Conservation (phyloP, 2,113 vertebrate species). For the Xiphophorus couchianus region DNA sequence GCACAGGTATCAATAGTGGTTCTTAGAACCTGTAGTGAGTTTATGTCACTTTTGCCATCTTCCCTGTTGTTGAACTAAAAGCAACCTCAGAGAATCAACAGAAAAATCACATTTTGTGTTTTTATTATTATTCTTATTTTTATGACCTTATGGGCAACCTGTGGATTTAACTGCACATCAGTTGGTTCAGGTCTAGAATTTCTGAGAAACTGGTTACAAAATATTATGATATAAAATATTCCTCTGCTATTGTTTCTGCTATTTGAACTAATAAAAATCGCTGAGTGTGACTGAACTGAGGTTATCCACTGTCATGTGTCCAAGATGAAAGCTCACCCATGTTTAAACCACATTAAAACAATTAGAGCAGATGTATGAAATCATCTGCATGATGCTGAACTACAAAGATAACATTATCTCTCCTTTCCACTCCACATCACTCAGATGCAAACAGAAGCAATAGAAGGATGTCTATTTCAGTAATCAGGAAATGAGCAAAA, state of each 20-base stretch:
- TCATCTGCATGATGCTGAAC: conserved; percentile 29
- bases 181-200: no score
- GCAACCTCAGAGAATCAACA: no score
- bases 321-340: conserved; percentile 33
- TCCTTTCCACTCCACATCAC: conserved; percentile 1
- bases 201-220: background rate
- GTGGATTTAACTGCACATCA: no score
- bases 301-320: conserved; percentile 3
- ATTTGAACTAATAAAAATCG: background rate
- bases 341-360: conserved; percentile 46
- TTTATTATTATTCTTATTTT: no score
- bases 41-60: no score
- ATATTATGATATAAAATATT: no score
- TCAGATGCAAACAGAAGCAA: conserved; percentile 35
- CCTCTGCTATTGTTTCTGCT: background rate
- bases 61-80: no score
- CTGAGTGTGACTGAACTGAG: background rate
- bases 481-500: conserved; percentile 42
- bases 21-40: no score
- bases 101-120: no score
- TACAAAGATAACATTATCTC: conserved; percentile 23
- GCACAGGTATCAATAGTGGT: no score
- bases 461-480: conserved; percentile 20
- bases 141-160: no score
- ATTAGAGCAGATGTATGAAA: conserved; percentile 30